Evolutionary conservation across 2,113 vertebrate genomes (phyloP), one percentile per base, ranked within the genome.

Genomic region (Serilophus lunatus): DNA sequence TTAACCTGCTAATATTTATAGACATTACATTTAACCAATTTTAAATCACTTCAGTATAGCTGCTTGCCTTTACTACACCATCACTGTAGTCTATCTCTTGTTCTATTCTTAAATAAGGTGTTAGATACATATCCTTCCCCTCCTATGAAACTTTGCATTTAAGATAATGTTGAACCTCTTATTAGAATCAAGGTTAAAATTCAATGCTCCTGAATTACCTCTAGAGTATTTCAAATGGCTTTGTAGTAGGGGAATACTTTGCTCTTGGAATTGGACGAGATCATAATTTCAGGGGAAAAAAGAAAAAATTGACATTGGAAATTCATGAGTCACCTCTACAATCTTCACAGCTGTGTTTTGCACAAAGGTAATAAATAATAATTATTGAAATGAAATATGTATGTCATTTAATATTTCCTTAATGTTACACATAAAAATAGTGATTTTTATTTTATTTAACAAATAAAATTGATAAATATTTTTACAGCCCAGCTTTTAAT

Each of bases 171-270:
- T 94, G 83, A 97, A 90, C 76, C 68, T 75, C 75, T 95, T 92
- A 95, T 91, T 89, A 95, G 76, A 96, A 97, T 85, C 87, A 93
- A 97, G 96, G 57, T 90, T 96, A 90, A 93, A 96, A 96, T 95
- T 97, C 95, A 83, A 1, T 49, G 47, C 29, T 93, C 47, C 47
- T 89, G 38, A 49, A 68, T 94, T 97, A 97, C 92, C 79, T 97
- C 93, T 86, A 50, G 20, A 66, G 61, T 22, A 35, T 84, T 96
- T 90, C 20, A 18, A 16, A 28, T 77, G 42, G 57, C 6, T 45
- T 95, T 40, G 22, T 59, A 86, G 36, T 57, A 93, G 51, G 38
- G 81, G 65, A 82, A 91, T 80, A 90, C 51, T 95, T 69, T 93
- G 85, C 95, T 89, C 51, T 88, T 33, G 3, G 35, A 64, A 78